Percentiles rank a stretch among this genome's conserved stretches.
phyloP scores from a whole-genome alignment of 2,888 invertebrate genomes.

The Maniola hyperantus region DNA sequence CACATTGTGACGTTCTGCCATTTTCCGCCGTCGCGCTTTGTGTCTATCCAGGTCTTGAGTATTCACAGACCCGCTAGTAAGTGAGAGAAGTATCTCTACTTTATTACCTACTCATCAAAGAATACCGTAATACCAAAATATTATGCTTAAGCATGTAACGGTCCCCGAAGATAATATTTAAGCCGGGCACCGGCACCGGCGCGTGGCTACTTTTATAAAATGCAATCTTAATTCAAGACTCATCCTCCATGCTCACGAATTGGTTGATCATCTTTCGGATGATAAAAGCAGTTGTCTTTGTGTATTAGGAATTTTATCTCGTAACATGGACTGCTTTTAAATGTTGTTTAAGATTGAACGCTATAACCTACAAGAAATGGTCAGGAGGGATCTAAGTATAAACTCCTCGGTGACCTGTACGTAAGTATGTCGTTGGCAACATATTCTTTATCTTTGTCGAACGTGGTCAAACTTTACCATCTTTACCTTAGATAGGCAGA shows the following conservation, averaged over 20 bases:
- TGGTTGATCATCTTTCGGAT: not conserved
- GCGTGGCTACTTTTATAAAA: slow-evolving; percentile 21
- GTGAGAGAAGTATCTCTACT: slow-evolving; percentile 24
- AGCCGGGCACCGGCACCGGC: slow-evolving; percentile 28
- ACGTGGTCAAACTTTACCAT: too few relatives aligned
- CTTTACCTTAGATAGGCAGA: too few relatives aligned
- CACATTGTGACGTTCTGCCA: too few relatives aligned
- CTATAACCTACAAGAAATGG: too few relatives aligned
- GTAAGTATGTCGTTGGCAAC: too few relatives aligned
- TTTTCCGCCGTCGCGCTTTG: not conserved
- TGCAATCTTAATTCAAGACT: slow-evolving; percentile 16
- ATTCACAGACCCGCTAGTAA: slow-evolving; percentile 20
- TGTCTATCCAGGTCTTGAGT: not conserved
- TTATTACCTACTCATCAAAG: slow-evolving; percentile 30
- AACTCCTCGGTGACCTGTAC: too few relatives aligned
- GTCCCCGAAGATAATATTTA: slow-evolving; percentile 29
- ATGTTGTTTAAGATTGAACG: not conserved
- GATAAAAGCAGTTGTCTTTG: not conserved
- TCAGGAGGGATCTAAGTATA: too few relatives aligned
- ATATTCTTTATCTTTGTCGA: too few relatives aligned
- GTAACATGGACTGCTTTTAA: not conserved
- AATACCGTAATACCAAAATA: slow-evolving; percentile 38
- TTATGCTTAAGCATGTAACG: slow-evolving; percentile 35
- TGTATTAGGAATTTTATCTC: not conserved
- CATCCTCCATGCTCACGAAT: slow-evolving; percentile 8